phyloP scores from a whole-genome alignment of 2,113 vertebrate genomes.

The Amblyornis subalaris region DNA sequence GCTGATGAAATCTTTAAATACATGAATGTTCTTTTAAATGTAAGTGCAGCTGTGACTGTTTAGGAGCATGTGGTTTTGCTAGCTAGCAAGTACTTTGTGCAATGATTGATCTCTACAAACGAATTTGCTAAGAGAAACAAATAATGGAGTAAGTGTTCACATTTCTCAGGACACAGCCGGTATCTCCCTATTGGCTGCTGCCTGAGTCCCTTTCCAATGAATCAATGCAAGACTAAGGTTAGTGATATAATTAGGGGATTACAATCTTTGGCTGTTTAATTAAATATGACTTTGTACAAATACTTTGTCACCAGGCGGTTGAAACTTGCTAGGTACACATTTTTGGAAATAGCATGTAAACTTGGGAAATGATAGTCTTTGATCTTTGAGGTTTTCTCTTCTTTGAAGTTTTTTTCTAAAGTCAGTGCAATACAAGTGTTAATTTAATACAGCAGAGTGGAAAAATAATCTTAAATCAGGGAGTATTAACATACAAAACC shows the following conservation, averaged over 20 bases:
- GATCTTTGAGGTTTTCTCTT: conserved; percentile 4
- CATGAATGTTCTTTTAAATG: neutral
- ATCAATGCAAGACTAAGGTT: neutral
- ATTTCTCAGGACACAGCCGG: neutral
- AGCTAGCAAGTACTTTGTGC: neutral
- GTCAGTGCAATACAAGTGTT: neutral
- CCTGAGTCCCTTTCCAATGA: neutral
- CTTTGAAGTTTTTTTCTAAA: conserved; percentile 29
- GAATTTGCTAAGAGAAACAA: conserved; percentile 30
- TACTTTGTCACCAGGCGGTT: neutral
- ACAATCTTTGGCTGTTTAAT: neutral
- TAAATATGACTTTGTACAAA: conserved; percentile 12
- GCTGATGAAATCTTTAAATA: conserved; percentile 18
- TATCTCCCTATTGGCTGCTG: neutral
- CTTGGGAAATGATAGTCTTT: neutral
- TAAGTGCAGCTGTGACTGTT: neutral
- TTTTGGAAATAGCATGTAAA: neutral
- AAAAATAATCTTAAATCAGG: neutral
- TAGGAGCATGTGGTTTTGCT: neutral
- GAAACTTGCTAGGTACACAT: neutral
- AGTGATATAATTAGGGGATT: neutral
- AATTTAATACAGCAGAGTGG: neutral
- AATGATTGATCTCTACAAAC: neutral
- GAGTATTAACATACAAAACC: neutral
- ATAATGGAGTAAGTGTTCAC: neutral